Conservation (phyloP, 2,113 vertebrate species). For the Zosterops borbonicus region DNA sequence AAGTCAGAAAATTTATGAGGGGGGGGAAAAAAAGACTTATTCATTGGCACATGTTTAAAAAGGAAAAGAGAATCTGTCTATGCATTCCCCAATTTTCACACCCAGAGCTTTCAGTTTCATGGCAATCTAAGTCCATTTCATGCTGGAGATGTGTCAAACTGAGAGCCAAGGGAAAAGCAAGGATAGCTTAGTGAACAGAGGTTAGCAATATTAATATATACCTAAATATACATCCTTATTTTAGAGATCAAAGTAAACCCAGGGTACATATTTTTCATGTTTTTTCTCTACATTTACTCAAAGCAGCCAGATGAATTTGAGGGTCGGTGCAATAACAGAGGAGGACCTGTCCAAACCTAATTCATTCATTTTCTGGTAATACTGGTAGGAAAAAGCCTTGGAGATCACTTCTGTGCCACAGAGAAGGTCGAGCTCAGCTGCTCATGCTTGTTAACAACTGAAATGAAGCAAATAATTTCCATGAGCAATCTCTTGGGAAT, state of each 20-base stretch:
- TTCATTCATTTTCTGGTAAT: background rate
- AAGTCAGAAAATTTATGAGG: background rate
- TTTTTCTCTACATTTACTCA: conserved; percentile 19
- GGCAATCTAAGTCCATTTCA: conserved; percentile 51
- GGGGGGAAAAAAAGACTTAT: background rate
- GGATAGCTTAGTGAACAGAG: conserved; percentile 3
- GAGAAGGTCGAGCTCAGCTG: conserved; percentile 29
- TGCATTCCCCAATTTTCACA: conserved; percentile 49
- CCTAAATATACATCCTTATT: background rate
- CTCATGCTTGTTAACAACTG: conserved; percentile 29
- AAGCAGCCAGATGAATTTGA: background rate
- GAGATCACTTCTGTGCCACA: background rate
- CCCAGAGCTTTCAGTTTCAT: conserved; percentile 28
- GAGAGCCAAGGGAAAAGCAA: conserved; percentile 7
- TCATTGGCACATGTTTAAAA: background rate
- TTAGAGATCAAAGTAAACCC: conserved; percentile 42
- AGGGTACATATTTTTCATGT: conserved; percentile 2
- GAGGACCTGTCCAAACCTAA: background rate
- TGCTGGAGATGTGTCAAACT: conserved; percentile 20
- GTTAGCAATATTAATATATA: background rate
- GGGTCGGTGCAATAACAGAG: background rate
- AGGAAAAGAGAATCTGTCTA: background rate
- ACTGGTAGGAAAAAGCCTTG: background rate
- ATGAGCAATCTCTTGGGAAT: background rate
- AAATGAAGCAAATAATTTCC: conserved; percentile 51